A percentile compares a stretch with the other conserved stretches of the same genome.
Evolutionary conservation across 1,140 invertebrate species (phyloP).

Genomic region (Nebria ingens): DNA sequence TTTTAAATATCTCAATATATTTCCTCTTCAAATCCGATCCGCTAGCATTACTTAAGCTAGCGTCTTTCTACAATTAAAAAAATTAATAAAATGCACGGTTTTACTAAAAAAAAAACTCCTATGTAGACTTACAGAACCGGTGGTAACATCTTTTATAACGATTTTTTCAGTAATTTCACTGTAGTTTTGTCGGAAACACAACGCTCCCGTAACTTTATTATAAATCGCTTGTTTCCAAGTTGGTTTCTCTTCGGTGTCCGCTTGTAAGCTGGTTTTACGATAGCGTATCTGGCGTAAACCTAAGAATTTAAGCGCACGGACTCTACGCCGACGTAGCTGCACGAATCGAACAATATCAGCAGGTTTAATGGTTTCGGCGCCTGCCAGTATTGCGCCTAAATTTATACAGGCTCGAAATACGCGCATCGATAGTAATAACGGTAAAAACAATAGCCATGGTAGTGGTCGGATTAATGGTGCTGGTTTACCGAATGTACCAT

Average conservation of each 20-base stretch:
- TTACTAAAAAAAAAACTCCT: too few relatives aligned
- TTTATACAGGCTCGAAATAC: neutral
- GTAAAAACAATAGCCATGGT: conserved; percentile 2
- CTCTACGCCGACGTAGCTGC: neutral
- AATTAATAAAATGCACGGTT: too few relatives aligned
- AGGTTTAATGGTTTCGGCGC: neutral
- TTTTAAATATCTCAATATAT: neutral
- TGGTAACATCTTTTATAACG: too few relatives aligned
- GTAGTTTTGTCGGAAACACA: neutral
- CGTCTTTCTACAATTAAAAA: too few relatives aligned
- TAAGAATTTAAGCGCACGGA: neutral
- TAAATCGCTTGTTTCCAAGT: neutral
- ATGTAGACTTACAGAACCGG: too few relatives aligned
- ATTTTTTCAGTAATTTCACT: too few relatives aligned
- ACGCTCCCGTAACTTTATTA: neutral
- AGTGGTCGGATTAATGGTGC: neutral
- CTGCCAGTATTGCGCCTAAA: neutral
- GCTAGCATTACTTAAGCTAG: too few relatives aligned
- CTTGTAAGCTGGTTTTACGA: neutral
- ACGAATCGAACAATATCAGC: neutral
- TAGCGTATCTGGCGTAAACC: neutral
- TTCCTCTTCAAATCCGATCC: neutral
- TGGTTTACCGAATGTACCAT: neutral
- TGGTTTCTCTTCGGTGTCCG: neutral
- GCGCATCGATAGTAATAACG: neutral